These are phyloP conservation scores for Drosophila tanythrix DNA, from an alignment of 2,888 invertebrate species.

Conservation along the genomic window DNA sequence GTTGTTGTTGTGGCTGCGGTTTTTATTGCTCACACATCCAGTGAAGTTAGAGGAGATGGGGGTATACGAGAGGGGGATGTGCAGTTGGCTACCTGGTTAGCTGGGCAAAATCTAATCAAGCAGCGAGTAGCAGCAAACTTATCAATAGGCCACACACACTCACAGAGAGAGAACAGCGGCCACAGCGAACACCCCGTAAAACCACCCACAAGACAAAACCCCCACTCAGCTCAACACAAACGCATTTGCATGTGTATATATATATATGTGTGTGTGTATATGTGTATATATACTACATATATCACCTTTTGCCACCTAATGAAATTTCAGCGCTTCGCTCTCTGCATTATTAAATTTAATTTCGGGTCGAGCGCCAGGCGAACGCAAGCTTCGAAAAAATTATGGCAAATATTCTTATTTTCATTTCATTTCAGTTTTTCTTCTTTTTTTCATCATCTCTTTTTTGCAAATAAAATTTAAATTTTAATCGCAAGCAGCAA, in stretches of 20 bases:
- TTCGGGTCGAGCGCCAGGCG: slow-evolving; percentile 46
- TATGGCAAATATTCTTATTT: slow-evolving; percentile 65
- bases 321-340: slow-evolving; percentile 56
- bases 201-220: background rate
- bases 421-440: slow-evolving; percentile 25
- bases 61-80: background rate
- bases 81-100: slow-evolving; percentile 25
- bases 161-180: background rate
- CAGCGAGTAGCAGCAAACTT: slow-evolving; percentile 50
- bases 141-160: slow-evolving; percentile 68
- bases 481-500: slow-evolving; percentile 65
- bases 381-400: slow-evolving; percentile 53
- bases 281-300: slow-evolving; percentile 7
- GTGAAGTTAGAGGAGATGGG: background rate
- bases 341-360: slow-evolving; percentile 77
- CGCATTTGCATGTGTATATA: slow-evolving; percentile 42
- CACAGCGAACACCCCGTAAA: background rate
- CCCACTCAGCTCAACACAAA: background rate
- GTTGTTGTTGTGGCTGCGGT: slow-evolving; percentile 65
- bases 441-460: slow-evolving; percentile 1
- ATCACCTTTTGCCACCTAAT: slow-evolving; percentile 64
- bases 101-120: slow-evolving; percentile 78
- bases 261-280: background rate
- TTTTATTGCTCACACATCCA: slow-evolving; percentile 46
- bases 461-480: slow-evolving; percentile 64